These are phyloP conservation scores for Agelaius tricolor DNA, from an alignment of 2,113 vertebrate species.

Conservation along the genomic window DNA sequence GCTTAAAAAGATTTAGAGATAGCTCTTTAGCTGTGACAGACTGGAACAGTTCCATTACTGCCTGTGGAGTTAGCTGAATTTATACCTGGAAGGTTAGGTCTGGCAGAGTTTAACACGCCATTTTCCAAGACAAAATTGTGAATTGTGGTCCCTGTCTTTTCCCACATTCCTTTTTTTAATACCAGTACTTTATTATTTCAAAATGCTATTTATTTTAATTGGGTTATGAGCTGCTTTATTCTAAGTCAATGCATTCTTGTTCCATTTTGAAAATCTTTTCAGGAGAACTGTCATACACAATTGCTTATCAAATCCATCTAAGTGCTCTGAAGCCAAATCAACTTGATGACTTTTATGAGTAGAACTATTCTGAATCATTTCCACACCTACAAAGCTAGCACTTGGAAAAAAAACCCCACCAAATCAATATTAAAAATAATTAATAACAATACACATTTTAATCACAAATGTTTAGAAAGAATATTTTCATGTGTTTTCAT, in stretches of 20 bases:
- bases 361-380: not conserved
- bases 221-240: not conserved
- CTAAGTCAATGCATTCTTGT: not conserved
- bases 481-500: not conserved
- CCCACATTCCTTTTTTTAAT: not conserved
- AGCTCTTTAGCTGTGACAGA: not conserved
- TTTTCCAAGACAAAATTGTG: not conserved
- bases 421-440: not conserved
- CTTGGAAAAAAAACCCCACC: not conserved
- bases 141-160: not conserved
- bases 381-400: not conserved
- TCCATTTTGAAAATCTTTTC: not conserved
- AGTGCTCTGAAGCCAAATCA: not conserved
- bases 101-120: not conserved
- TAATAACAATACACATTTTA: not conserved
- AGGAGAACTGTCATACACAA: not conserved
- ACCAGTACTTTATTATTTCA: not conserved
- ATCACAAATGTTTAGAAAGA: not conserved
- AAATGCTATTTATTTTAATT: not conserved
- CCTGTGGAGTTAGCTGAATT: not conserved
- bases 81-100: not conserved
- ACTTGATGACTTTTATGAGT: not conserved
- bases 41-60: conserved; percentile 3
- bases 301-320: not conserved
- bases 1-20: conserved; percentile 3